Percentiles rank a stretch among this genome's conserved stretches.
Conservation (phyloP, 1,140 invertebrate species). For the Limonius californicus region DNA sequence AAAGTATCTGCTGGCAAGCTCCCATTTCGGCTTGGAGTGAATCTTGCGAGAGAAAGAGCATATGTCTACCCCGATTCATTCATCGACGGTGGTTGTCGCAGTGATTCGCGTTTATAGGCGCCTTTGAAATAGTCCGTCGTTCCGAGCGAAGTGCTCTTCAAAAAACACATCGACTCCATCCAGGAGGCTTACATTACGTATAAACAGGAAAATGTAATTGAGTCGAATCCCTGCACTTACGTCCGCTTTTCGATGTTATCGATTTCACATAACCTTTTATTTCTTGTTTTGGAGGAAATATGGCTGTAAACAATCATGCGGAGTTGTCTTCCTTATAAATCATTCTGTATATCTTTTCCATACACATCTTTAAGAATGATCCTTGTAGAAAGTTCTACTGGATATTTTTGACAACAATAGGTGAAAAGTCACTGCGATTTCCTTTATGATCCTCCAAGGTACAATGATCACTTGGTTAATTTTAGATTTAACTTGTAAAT, state of each 20-base stretch:
- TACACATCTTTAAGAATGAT: too few relatives aligned
- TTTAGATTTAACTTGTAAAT: too few relatives aligned
- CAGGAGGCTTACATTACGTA: constrained; percentile 19
- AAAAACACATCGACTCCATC: neutral
- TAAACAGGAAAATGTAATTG: constrained; percentile 28
- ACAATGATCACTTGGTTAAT: too few relatives aligned
- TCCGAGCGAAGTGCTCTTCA: constrained; percentile 7
- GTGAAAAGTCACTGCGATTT: too few relatives aligned
- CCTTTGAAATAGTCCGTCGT: constrained; percentile 8
- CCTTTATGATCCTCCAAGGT: too few relatives aligned
- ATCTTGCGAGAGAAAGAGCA: constrained; percentile 7
- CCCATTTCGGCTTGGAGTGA: neutral
- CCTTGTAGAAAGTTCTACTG: too few relatives aligned
- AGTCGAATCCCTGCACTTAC: constrained; percentile 23
- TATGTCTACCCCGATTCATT: constrained; percentile 6
- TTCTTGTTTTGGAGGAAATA: neutral
- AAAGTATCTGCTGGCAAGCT: constrained; percentile 4
- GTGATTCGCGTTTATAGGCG: constrained; percentile 11
- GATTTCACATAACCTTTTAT: constrained; percentile 19
- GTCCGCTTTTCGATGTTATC: constrained; percentile 19
- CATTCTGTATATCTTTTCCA: too few relatives aligned
- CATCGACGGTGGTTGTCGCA: neutral
- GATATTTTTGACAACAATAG: too few relatives aligned
- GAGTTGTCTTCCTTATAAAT: too few relatives aligned
- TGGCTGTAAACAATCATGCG: neutral